Conservation (phyloP, 2,888 invertebrate species). For the Branchellion lobata region DNA sequence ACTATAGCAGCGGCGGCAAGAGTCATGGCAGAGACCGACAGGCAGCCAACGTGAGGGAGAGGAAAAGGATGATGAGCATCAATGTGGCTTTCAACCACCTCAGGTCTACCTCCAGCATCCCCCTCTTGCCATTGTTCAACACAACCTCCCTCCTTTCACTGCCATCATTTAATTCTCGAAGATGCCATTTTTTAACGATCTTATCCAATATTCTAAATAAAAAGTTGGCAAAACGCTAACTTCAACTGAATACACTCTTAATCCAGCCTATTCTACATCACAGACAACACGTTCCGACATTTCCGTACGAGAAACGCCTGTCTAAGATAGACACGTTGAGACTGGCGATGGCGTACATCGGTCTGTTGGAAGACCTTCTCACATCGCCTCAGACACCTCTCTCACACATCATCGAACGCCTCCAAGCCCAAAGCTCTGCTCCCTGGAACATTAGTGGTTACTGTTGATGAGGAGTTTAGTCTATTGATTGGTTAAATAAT, state of each 20-base stretch:
- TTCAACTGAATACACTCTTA: too few relatives aligned
- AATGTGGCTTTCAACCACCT: conserved; percentile 88
- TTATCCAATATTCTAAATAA: neutral
- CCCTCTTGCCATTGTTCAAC: neutral
- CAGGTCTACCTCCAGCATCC: conserved; percentile 46
- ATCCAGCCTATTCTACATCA: too few relatives aligned
- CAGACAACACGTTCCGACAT: conserved; percentile 94
- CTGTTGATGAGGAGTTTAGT: neutral
- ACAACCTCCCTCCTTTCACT: neutral
- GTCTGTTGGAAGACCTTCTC: conserved; percentile 72
- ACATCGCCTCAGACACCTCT: conserved; percentile 83
- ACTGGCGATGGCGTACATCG: conserved; percentile 75
- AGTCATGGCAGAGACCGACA: conserved; percentile 74
- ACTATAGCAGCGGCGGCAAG: neutral
- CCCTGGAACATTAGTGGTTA: conserved; percentile 86
- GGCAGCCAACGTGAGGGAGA: conserved; percentile 88
- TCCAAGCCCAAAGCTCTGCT: conserved; percentile 62
- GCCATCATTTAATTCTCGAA: neutral
- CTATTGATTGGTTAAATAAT: too few relatives aligned
- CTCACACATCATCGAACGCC: conserved; percentile 78
- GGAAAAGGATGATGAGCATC: conserved; percentile 98
- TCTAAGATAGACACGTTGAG: conserved; percentile 97
- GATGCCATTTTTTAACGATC: neutral
- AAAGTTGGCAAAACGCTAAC: too few relatives aligned
- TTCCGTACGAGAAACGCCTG: conserved; percentile 95